phyloP scores from a whole-genome alignment of 2,113 vertebrate genomes.

The Myrmophylax atrothorax region DNA sequence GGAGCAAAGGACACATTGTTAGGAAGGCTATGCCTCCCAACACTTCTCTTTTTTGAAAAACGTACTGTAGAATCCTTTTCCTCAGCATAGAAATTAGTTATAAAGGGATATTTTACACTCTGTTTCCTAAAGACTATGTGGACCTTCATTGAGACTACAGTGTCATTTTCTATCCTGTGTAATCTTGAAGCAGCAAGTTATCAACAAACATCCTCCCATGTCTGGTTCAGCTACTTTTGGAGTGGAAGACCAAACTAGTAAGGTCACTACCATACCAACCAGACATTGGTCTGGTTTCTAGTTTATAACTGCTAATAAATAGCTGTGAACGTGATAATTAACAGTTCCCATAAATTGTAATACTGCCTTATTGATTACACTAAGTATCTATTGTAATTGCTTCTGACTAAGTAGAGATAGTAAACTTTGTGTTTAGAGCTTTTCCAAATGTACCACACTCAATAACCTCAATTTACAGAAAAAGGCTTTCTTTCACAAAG shows the following conservation, averaged over 20 bases:
- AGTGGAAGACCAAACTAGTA: not conserved
- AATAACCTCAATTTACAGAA: constrained; percentile 16
- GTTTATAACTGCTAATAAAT: not conserved
- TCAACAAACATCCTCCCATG: not conserved
- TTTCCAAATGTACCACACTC: not conserved
- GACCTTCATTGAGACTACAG: not conserved
- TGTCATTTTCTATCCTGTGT: not conserved
- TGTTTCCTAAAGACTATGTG: not conserved
- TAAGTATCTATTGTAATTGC: not conserved
- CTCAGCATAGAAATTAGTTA: not conserved
- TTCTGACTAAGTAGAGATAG: not conserved
- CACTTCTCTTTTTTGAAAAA: not conserved
- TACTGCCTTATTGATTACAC: constrained; percentile 14
- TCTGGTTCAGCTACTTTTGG: not conserved
- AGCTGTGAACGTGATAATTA: not conserved
- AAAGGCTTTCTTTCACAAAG: constrained; percentile 10
- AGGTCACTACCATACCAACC: not conserved
- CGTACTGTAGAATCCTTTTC: not conserved
- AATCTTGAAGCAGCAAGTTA: not conserved
- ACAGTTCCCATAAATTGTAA: not conserved
- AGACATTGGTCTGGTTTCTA: not conserved
- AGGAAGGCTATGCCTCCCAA: not conserved
- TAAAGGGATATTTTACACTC: not conserved
- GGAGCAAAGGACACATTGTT: not conserved
- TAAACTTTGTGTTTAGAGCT: constrained; percentile 18